A percentile compares a stretch with the other conserved stretches of the same genome.
phyloP scores from a whole-genome alignment of 2,113 vertebrate genomes.

The Glareola pratincola region DNA sequence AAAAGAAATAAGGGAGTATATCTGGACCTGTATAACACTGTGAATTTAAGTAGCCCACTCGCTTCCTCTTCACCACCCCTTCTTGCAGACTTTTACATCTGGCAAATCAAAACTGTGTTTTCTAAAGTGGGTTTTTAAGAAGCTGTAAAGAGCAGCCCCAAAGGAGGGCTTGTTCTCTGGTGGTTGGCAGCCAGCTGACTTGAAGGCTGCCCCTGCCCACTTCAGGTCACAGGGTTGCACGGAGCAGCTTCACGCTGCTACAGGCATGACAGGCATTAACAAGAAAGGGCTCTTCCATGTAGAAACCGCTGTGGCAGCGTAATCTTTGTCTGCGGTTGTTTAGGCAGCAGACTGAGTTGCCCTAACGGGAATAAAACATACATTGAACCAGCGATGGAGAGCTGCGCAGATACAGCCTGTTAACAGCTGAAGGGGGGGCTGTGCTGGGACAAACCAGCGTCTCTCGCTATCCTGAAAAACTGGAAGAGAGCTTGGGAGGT shows the following conservation, averaged over 20 bases:
- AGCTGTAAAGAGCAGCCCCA: not conserved
- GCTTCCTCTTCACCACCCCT: not conserved
- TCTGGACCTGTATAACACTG: not conserved
- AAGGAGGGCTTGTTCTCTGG: not conserved
- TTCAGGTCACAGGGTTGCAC: not conserved
- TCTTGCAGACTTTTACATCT: not conserved
- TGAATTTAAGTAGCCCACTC: not conserved
- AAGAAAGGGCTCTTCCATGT: not conserved
- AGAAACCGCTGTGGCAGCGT: conserved; percentile 34
- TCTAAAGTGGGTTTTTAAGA: not conserved
- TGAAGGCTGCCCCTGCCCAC: not conserved
- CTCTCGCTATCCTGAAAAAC: not conserved
- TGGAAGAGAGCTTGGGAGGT: not conserved
- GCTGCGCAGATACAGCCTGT: rapidly evolving
- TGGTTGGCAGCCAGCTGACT: not conserved
- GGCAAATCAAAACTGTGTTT: not conserved
- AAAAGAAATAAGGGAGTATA: not conserved
- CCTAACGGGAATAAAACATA: not conserved
- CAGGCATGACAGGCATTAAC: not conserved
- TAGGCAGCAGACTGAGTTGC: not conserved
- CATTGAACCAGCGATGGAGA: not conserved
- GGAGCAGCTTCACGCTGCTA: not conserved
- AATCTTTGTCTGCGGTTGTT: not conserved
- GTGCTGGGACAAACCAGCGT: not conserved
- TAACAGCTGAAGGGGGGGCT: not conserved